phyloP scores from a whole-genome alignment of 2,888 invertebrate genomes.

The Apamea anceps region DNA sequence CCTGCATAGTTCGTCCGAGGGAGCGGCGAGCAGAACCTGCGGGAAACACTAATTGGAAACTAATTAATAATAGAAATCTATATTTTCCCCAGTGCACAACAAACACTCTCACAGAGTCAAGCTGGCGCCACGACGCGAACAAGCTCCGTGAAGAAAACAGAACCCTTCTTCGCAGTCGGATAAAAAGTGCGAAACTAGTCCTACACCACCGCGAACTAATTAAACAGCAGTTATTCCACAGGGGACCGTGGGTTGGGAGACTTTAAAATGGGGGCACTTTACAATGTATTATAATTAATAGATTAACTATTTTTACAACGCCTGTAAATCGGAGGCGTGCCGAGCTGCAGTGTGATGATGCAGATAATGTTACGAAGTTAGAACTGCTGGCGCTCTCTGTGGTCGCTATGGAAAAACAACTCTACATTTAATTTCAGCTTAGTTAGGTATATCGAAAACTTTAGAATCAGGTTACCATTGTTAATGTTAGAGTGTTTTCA shows the following conservation, averaged over 20 bases:
- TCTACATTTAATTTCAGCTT: constrained; percentile 3
- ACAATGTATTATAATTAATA: not conserved
- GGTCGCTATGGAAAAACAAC: not conserved
- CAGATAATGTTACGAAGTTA: not conserved
- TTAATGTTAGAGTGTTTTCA: not conserved
- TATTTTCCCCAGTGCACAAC: not conserved
- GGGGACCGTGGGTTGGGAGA: fast-evolving
- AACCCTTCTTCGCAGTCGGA: not conserved
- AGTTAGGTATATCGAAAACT: not conserved
- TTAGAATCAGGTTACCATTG: too few species aligned
- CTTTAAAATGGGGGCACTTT: not conserved
- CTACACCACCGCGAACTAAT: not conserved
- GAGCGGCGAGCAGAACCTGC: not conserved
- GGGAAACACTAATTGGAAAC: not conserved
- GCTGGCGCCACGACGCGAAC: not conserved
- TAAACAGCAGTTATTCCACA: constrained; percentile 14
- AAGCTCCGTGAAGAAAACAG: not conserved
- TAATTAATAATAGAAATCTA: constrained; percentile 1
- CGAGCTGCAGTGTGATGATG: not conserved
- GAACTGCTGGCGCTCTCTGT: not conserved
- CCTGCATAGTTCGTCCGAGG: not conserved
- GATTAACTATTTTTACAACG: constrained; percentile 15
- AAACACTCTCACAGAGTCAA: not conserved
- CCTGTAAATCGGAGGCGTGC: not conserved
- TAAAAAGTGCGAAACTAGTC: constrained; percentile 8